Base-by-base conservation (phyloP, 2,797 vertebrate species). In the Poeciliopsis infans region DNA sequence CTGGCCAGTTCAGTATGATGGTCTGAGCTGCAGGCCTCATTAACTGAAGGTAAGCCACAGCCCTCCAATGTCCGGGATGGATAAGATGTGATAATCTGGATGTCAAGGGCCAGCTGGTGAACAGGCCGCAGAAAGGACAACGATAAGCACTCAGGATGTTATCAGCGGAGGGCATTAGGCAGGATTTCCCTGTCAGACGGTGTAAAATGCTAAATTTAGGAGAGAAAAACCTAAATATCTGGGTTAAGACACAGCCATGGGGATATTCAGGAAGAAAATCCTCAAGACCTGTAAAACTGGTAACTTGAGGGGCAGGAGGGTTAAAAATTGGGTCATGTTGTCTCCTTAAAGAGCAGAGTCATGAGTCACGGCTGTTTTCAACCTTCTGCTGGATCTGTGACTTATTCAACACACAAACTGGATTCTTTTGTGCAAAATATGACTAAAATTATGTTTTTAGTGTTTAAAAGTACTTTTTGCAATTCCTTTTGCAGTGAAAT, bases 161-260 rank as follows among this genome's bases (percentile, higher is more conserved):
- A 86, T 87, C 86, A 75, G 47, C 83, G 78, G 83, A 90, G 80
- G 80, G 87, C 81, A 89, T 87, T 80, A 69, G 59, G 75, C 74
- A 76, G 68, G 59, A 57, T 74, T 86, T 90, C 81, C 79, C 18
- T 13, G 0, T 77, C 7, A 4, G 81, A 49, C 79, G 5, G 64
- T 16, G 39, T 36, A 23, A 71, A 71, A 7, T 0, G 43, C 23
- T 28, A 81, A 70, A 12, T 57, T 2, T 72, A 69, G 79, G 74
- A 77, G 80, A 36, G 71, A 70, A 28, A 31, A 55, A 47, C 51
- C 66, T n/a, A 2, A 31, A 49, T 77, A 73, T 72, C 74, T 76
- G 31, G 68, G 57, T 77, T 80, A 45, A 79, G 76, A 75, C 3
- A 2, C 73, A 43, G 25, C 43, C 36, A 6, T 36, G 31, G 45